These are phyloP conservation scores for Lemur catta DNA, from an alignment of 2,797 vertebrate species.

Conservation along the genomic window DNA sequence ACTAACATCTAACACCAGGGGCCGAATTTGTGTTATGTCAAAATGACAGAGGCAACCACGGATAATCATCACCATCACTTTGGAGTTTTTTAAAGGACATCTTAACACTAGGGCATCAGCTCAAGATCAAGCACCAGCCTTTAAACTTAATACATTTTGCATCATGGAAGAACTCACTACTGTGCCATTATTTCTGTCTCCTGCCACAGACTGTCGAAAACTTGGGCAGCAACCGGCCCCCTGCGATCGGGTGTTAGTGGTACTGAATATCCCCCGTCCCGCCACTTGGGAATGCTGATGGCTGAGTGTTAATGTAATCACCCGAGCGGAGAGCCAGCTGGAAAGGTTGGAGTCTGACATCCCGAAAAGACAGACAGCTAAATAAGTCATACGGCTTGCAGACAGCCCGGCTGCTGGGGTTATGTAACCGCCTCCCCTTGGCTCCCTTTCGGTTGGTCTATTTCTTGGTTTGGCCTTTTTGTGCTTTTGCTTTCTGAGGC, in stretches of 20 bases:
- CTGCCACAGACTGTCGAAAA: not conserved
- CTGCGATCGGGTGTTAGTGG: not conserved
- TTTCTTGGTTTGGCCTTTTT: constrained; percentile 32
- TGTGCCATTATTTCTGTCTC: not conserved
- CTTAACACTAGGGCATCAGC: not conserved
- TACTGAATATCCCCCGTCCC: not conserved
- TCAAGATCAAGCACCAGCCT: not conserved
- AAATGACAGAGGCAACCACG: not conserved
- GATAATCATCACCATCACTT: not conserved
- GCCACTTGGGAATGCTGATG: constrained; percentile 48
- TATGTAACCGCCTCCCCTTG: constrained; percentile 48
- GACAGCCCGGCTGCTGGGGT: constrained; percentile 65
- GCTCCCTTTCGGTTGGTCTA: not conserved
- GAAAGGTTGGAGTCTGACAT: constrained; percentile 44
- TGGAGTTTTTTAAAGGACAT: not conserved
- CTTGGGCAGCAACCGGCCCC: not conserved
- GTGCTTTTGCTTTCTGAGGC: constrained; percentile 34
- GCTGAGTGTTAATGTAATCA: constrained; percentile 57
- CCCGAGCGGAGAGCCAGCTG: constrained; percentile 13
- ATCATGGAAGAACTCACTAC: not conserved
- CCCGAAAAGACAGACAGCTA: constrained; percentile 59
- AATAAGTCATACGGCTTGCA: constrained; percentile 60
- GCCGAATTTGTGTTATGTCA: not conserved
- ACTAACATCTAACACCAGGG: not conserved
- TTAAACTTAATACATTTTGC: not conserved